Percentiles rank a stretch among this genome's conserved stretches.
Conservation (phyloP, 2,797 vertebrate genomes). For the Hoplostethus mediterraneus region DNA sequence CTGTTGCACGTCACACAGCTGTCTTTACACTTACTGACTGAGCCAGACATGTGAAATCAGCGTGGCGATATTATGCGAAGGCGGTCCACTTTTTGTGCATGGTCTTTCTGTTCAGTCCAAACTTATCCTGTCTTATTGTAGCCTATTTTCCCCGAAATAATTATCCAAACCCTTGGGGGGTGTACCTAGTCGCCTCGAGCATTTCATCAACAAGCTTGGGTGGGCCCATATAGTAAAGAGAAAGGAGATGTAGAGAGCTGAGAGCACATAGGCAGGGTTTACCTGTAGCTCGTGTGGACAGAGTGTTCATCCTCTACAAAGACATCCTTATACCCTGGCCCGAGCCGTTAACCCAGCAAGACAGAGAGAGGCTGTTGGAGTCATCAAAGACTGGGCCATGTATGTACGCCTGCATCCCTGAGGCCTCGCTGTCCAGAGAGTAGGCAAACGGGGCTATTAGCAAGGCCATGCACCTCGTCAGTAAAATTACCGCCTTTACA, state of each 20-base stretch:
- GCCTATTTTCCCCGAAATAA: background rate
- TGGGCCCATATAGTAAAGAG: conserved; percentile 12
- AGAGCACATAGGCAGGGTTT: conserved; percentile 5
- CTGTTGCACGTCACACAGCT: background rate
- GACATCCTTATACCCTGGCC: conserved; percentile 68
- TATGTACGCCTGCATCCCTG: conserved; percentile 30
- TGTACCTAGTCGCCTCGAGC: background rate
- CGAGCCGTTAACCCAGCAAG: conserved; percentile 41
- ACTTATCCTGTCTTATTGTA: background rate
- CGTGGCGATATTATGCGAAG: background rate
- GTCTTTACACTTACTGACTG: background rate
- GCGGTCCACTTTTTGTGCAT: background rate
- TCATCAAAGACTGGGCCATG: conserved; percentile 57
- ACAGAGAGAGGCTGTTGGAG: conserved; percentile 69
- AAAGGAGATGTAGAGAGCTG: conserved; percentile 16
- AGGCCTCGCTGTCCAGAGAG: conserved; percentile 17
- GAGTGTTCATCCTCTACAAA: conserved; percentile 77
- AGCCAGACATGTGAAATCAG: background rate
- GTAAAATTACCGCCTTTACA: conserved; percentile 20
- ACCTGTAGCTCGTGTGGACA: conserved; percentile 59
- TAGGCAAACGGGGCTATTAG: conserved; percentile 47
- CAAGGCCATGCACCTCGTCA: background rate
- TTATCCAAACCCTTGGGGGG: background rate
- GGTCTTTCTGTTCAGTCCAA: background rate
- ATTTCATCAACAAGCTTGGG: background rate